Evolutionary conservation across 2,113 vertebrate genomes (phyloP), one percentile per base, ranked within the genome.

Genomic region (Oreotrochilus melanogaster): DNA sequence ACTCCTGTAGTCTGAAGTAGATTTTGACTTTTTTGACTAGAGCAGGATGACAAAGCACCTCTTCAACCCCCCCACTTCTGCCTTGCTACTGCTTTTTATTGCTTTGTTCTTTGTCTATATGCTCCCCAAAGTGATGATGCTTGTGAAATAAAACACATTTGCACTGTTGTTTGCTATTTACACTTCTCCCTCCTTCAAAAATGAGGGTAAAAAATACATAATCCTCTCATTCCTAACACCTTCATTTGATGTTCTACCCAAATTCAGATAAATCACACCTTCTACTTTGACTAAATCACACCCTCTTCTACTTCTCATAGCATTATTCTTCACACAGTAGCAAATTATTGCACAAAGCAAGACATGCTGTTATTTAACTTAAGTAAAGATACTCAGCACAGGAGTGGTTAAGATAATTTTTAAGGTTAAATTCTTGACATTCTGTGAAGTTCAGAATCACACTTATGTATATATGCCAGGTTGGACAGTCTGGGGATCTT

Each of bases 1-100:
- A 39, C 30, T 86, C 51, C 37, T 58, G 18, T 33, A 66, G 70
- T 93, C 43, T 81, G 64, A 88, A 62, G 67, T 27, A 50, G 13
- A 91, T 90, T 92, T 88, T 81, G 60, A 81, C 86, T 92, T 92
- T 69, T 84, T 72, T 86, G 56, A 84, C 69, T 84, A 51, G 1
- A 78, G 51, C 23, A 70, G 67, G 65, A 71, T 58, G 42, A 37
- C 42, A 88, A 70, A 89, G 11, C 43, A 47, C 27, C 56, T 86
- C 83, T 92, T 69, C 72, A 86, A 71, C 58, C 16, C 22, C 0
- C 0, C 27, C 54, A 76, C 35, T 86, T 90, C 75, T 82, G 12
- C 35, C 71, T 69, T 73, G 28, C 1, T 25, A 18, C 24, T 70
- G 14, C 19, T 73, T 92, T 57, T 53, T 69, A 53, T 72, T 93